Base-by-base conservation (phyloP, 2,888 invertebrate species). In the Leptogaster cylindrica region DNA sequence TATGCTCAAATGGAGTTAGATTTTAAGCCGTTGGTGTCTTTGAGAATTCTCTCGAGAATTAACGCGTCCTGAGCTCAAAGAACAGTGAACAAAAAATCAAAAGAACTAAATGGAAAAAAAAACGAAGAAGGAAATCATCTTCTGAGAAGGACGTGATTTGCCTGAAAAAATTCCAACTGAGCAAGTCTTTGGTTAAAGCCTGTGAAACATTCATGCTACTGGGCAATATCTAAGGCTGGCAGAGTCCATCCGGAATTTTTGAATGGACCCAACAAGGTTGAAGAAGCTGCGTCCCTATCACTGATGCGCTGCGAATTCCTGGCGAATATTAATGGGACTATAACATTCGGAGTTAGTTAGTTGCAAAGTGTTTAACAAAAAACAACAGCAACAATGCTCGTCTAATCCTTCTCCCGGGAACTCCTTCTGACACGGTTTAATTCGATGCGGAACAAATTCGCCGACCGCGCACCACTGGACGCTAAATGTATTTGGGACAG, bases 91-190 rank as follows among this genome's bases (percentile, higher is more conserved):
- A 36, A 20, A 67, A 61, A 52, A 61, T 70, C 58, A n/a, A n/a
- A n/a, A n/a, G n/a, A n/a, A n/a, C n/a, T n/a, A n/a, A n/a, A n/a
- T n/a, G 66, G 69, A 69, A 67, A 69, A 65, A 52, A 70, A 69
- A n/a, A n/a, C n/a, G n/a, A n/a, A n/a, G n/a, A n/a, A n/a, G n/a
- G n/a, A 71, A 68, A 65, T 70, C 68, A 70, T 69, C 70, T 70
- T 69, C 67, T 61, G 58, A 66, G 55, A 64, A 68, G 66, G 70
- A 67, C 68, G 66, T 61, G 68, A 69, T 67, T 66, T 58, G 64
- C 68, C 69, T 68, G 10, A 55, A 36, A 20, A 3, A 20, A 36
- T 36, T 20, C 33, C n/a, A 20, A 8, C 10, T 12, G 10, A 31
- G 10, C 7, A 18, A 55, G 39, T 33, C 36, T 23, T 36, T 4